Base-by-base conservation (phyloP, 2,797 vertebrate genomes). In the Fistularia tabacaria region DNA sequence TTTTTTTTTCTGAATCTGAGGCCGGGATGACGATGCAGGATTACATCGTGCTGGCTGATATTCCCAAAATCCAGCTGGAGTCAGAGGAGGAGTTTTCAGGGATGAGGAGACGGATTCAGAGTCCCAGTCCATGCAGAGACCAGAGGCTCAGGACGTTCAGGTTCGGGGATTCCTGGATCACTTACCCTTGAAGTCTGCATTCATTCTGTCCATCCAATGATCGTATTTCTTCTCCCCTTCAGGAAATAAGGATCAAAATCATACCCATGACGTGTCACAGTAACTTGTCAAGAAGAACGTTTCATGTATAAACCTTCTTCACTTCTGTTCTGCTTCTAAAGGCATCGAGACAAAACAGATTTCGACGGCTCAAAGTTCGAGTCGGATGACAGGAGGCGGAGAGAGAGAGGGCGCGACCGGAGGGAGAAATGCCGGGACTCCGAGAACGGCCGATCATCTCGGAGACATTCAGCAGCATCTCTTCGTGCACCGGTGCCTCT, bases 11-110 rank as follows among this genome's bases (percentile, higher is more conserved):
- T 73, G 3, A 50, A 64, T 77, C 46, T 51, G n/a, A 89, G 87
- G 90, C 83, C 14, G 90, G 76, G 64, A 90, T 92, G 90, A 91
- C 88, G 38, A 85, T 92, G 50, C 92, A 94, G 6, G 92, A 98
- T 70, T 99, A 99, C 77, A 90, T 93, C 0, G 7, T 92, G 60
- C 85, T 99, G 84, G 97, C 97, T 1, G 87, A 94, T 64, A 90
- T 99, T 79, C 96, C 97, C 46, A 92, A 81, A 42, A 81, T 93
- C 63, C 92, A 89, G 58, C 81, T 96, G 53, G 68, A 87, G 36
- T 91, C 80, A 7, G 88, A 93, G 57, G 87, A 87, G 58, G 90
- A 86, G 36, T 68, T 84, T 14, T 38, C 66, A 14, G 82, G 59
- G 38, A 69, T 85, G 9, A 81, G 83, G 59, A 79, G 77, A 49